Base-by-base conservation (phyloP, 2,797 vertebrate genomes). In the Pyrocephalus nanus region DNA sequence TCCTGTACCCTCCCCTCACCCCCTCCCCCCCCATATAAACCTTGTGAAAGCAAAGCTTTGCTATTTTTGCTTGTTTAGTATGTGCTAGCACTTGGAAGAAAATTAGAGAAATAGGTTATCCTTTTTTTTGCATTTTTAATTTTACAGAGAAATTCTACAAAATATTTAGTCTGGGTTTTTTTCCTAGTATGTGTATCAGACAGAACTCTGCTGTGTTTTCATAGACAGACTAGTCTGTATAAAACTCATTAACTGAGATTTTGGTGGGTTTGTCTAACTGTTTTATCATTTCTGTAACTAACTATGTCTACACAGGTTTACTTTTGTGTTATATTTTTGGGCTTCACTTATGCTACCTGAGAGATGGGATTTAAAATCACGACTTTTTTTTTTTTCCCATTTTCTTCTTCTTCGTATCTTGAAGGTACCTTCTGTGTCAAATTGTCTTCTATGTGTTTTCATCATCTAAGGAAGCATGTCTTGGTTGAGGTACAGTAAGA, bases 301-400 rank as follows among this genome's bases (percentile, higher is more conserved):
- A 19, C 50, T 25, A 0, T 60, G 27, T 57, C 4, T 53, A 84
- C 16, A 51, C 3, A 65, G 19, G 6, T 58, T 76, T 81, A 9
- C 2, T 15, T 55, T 54, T 57, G 40, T 76, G 6, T 30, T 70
- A 5, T 36, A 2, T n/a, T 0, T 64, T 50, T 70, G 23, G 16
- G 4, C 6, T 71, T 85, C 29, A 8, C 32, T 47, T 65, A 23
- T 72, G 34, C 40, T 79, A 4, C 15, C 77, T 47, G 22, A 75
- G 54, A 69, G 8, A 57, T 23, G 5, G 12, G 25, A 47, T 69
- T n/a, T 36, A 84, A 82, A 72, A 57, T 38, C 3, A 8, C 25
- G 0, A 13, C 2, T 23, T 20, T 45, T 45, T 45, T 7, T 86
- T 81, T 30, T 1, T 5, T 4, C 40, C 2, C 25, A 3, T 74